A percentile compares a stretch with the other conserved stretches of the same genome.
Evolutionary conservation across 2,113 vertebrate genomes (phyloP).

Genomic region (Tinamus guttatus): DNA sequence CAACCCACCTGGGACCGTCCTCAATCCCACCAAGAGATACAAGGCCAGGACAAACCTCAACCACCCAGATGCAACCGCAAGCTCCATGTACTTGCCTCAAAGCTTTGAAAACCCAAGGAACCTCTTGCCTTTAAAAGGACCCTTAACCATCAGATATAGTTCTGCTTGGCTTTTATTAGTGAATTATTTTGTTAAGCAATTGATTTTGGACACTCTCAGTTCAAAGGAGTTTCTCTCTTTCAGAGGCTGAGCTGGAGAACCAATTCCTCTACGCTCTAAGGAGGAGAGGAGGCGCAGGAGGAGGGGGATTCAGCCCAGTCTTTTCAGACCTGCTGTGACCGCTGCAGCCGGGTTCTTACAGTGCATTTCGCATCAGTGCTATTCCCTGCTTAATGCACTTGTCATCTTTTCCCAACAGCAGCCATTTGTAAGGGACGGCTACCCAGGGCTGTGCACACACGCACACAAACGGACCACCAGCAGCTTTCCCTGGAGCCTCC

Average conservation of each 20-base stretch:
- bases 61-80: not conserved
- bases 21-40: not conserved
- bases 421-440: constrained; percentile 1
- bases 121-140: not conserved
- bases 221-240: not conserved
- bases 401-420: not conserved
- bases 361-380: not conserved
- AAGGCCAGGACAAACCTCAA: not conserved
- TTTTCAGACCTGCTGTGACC: not conserved
- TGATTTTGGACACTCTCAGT: not conserved
- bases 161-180: not conserved
- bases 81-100: not conserved
- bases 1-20: not conserved
- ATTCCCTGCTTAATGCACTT: not conserved
- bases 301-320: not conserved
- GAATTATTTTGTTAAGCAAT: not conserved
- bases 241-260: not conserved
- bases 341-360: not conserved
- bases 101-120: not conserved
- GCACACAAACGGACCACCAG: not conserved
- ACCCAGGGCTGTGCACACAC: not conserved
- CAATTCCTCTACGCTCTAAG: not conserved
- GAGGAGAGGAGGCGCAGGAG: not conserved
- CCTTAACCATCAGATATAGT: not conserved
- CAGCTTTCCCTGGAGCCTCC: not conserved